Conservation (phyloP, 2,797 vertebrate species). For the Urocyon cinereoargenteus region DNA sequence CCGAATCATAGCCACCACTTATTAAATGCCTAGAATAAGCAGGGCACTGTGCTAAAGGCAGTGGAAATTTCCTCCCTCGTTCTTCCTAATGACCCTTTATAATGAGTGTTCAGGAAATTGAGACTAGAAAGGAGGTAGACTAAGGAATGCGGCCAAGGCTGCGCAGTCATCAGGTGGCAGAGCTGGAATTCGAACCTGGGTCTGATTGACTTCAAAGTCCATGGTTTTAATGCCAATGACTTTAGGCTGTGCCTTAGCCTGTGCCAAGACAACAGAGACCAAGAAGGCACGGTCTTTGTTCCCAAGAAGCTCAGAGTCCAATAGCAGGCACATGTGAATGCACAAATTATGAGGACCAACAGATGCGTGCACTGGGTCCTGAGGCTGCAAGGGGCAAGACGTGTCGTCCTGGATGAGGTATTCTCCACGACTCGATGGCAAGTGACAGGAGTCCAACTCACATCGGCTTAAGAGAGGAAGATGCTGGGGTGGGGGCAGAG, state of each 20-base stretch:
- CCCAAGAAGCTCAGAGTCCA: neutral
- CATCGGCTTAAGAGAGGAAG: neutral
- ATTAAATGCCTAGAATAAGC: neutral
- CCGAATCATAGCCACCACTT: neutral
- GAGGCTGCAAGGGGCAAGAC: neutral
- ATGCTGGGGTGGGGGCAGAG: neutral
- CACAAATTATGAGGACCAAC: fast-evolving
- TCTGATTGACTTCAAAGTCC: neutral
- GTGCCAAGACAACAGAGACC: neutral
- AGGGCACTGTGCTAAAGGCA: neutral
- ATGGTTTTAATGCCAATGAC: neutral
- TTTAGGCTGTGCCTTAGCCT: neutral
- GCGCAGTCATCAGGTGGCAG: neutral
- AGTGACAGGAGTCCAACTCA: neutral
- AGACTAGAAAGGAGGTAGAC: neutral
- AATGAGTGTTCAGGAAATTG: fast-evolving
- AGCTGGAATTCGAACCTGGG: neutral
- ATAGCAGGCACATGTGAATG: neutral
- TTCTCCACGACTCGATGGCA: neutral
- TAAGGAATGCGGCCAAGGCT: neutral
- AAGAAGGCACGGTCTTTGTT: neutral
- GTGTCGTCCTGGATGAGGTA: neutral
- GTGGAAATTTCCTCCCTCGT: neutral
- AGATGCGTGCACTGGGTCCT: fast-evolving
- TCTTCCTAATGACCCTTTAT: neutral